Base-by-base conservation (phyloP, 2,113 vertebrate genomes). In the Smithornis capensis region DNA sequence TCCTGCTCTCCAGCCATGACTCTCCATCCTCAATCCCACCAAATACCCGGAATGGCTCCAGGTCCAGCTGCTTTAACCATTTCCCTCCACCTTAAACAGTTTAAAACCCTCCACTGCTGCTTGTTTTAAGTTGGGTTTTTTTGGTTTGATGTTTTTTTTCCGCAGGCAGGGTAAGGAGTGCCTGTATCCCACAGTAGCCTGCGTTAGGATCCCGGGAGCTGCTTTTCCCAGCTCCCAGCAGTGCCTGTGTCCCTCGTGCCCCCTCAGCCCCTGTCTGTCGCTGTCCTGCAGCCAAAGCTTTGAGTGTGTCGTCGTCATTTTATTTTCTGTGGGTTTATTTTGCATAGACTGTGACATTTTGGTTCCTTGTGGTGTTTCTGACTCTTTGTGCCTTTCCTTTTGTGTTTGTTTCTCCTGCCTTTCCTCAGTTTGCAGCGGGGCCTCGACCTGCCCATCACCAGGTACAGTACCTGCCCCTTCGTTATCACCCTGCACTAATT, bases 361-460 rank as follows among this genome's bases (percentile, higher is more conserved):
- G 96, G 92, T 98, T 95, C 91, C 97, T 97, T 97, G 97, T 98
- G 96, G 97, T 97, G 98, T 98, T 98, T 98, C 98, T 98, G 98
- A 98, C 98, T 98, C 98, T 98, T 97, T 98, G 98, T 98, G 98
- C 98, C 98, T 98, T 98, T 98, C 98, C 98, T 98, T 98, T 98
- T 98, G 98, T 98, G 98, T 98, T 98, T 98, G 98, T 98, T 98
- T 98, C 96, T 98, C 97, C 97, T 97, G 97, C 97, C 96, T 98
- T 97, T 97, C 97, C 97, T 98, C 99, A 99, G 99, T 99, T 99
- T 98, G 99, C 99, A 97, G 98, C 99, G 97, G 99, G 99, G 98
- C 99, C 99, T 98, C 99, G 99, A 98, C 99, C 99, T 97, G 98
- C 99, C 98, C 99, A 99, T 98, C 99, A 99, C 98, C 99, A 99